Conservation (phyloP, 2,888 invertebrate genomes). For the Griposia aprilina region DNA sequence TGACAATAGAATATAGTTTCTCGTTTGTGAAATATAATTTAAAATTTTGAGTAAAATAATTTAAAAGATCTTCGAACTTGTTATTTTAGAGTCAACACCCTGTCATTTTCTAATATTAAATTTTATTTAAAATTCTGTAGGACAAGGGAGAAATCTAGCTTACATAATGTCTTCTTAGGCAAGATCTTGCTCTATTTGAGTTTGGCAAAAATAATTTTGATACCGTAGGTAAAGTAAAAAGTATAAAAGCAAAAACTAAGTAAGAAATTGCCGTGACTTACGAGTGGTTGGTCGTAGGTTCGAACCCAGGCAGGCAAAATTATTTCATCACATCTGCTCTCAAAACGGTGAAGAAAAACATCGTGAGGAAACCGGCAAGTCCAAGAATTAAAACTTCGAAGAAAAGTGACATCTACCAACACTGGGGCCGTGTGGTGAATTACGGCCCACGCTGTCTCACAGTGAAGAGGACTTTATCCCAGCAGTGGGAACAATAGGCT, state of each 20-base stretch:
- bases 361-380: background rate
- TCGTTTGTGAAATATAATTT: background rate
- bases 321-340: background rate
- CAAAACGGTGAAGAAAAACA: background rate
- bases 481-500: background rate
- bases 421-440: background rate
- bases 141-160: background rate
- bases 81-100: too few species aligned
- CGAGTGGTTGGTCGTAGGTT: background rate
- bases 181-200: background rate
- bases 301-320: background rate
- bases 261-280: background rate
- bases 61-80: background rate
- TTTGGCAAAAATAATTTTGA: background rate
- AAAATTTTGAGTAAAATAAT: background rate
- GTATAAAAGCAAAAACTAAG: background rate
- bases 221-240: too few species aligned
- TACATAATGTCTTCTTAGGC: background rate
- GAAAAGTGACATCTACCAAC: background rate
- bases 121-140: background rate
- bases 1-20: slow-evolving; percentile 5
- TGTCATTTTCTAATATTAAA: background rate
- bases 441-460: background rate
- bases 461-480: background rate
- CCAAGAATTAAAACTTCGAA: background rate